A percentile compares a stretch with the other conserved stretches of the same genome.
Conservation (phyloP, 2,888 invertebrate species). For the Drosophila affinis region DNA sequence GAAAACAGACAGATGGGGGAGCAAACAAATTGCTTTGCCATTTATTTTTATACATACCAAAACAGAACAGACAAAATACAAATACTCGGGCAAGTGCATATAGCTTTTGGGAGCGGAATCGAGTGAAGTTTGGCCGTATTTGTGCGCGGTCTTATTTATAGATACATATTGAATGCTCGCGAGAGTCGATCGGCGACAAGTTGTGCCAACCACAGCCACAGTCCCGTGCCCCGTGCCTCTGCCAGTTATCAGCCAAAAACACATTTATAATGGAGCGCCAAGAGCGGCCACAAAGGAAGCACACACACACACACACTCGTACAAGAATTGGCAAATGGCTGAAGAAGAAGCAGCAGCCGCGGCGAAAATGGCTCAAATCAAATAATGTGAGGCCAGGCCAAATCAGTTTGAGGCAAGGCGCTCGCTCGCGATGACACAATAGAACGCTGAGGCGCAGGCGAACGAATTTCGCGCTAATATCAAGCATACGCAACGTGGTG, state of each 20-base stretch:
- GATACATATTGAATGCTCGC: conserved; percentile 57
- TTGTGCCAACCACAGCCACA: conserved; percentile 28
- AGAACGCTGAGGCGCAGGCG: conserved; percentile 48
- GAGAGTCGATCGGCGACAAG: conserved; percentile 62
- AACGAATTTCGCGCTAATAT: conserved; percentile 54
- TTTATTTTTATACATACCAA: conserved; percentile 70
- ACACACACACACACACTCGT: conserved; percentile 5
- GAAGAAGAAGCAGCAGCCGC: conserved; percentile 50
- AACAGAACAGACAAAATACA: conserved; percentile 46
- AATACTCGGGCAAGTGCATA: conserved; percentile 4
- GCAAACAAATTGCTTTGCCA: conserved; percentile 69
- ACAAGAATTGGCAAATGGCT: conserved; percentile 47
- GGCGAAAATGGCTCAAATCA: conserved; percentile 64
- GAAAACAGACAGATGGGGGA: conserved; percentile 24
- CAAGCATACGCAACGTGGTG: conserved; percentile 68
- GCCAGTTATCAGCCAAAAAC: conserved; percentile 65
- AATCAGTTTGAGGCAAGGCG: conserved; percentile 77
- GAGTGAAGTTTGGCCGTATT: conserved; percentile 37
- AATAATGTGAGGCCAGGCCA: conserved; percentile 68
- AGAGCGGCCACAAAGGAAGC: conserved; percentile 52
- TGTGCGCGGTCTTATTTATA: conserved; percentile 67
- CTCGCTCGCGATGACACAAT: conserved; percentile 74
- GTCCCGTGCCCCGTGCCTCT: neutral
- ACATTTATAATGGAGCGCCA: conserved; percentile 33
- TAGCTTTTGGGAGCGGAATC: conserved; percentile 3